Evolutionary conservation across 2,797 vertebrate genomes (phyloP).

Genomic region (Prunella strophiata): DNA sequence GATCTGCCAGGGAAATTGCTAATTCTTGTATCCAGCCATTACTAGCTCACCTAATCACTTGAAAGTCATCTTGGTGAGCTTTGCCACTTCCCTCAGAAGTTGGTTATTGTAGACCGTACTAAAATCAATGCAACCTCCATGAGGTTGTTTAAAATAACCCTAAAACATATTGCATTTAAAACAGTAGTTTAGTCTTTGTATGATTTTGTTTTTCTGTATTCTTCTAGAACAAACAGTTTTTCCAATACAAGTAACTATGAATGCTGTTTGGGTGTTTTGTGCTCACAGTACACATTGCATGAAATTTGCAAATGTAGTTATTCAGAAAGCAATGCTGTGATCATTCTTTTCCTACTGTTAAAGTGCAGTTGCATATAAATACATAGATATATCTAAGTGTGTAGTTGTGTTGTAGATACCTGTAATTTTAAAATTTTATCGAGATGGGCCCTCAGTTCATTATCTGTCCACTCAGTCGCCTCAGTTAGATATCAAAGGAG

Average conservation of each 20-base stretch:
- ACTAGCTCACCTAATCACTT: not conserved
- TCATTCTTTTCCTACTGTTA: not conserved
- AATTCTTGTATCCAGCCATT: not conserved
- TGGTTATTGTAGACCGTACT: not conserved
- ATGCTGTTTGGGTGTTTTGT: not conserved
- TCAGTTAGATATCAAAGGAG: not conserved
- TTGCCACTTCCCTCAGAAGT: not conserved
- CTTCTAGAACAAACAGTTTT: not conserved
- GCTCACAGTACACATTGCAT: not conserved
- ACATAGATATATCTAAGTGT: not conserved
- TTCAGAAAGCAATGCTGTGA: not conserved
- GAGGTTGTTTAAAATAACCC: not conserved
- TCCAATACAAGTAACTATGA: not conserved
- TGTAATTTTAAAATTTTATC: not conserved
- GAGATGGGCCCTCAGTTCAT: not conserved
- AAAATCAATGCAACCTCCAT: not conserved
- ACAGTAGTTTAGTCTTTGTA: not conserved
- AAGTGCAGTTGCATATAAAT: not conserved
- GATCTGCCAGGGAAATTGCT: not conserved
- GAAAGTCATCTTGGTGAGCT: not conserved
- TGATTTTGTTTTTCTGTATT: not conserved
- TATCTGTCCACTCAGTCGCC: not conserved
- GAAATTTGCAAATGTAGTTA: not conserved
- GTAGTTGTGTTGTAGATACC: not conserved
- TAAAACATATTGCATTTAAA: not conserved